Conservation (phyloP, 2,797 vertebrate genomes). For the Schizopygopsis pylzovi region DNA sequence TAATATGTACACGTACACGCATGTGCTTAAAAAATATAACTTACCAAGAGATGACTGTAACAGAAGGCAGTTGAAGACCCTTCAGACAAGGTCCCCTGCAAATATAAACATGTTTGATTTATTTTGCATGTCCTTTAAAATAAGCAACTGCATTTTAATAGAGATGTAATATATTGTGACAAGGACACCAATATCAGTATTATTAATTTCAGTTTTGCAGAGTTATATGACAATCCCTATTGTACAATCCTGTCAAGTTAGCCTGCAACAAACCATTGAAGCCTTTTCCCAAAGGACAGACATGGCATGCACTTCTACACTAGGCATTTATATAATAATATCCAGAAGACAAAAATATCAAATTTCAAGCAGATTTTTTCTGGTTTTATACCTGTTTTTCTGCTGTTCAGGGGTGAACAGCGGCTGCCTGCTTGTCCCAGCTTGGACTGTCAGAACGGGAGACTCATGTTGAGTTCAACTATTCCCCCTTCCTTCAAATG, state of each 20-base stretch:
- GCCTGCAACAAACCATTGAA: slow-evolving; percentile 42
- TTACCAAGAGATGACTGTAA: slow-evolving; percentile 76
- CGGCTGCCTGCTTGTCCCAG: slow-evolving; percentile 79
- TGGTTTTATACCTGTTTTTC: slow-evolving; percentile 76
- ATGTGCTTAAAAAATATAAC: slow-evolving; percentile 58
- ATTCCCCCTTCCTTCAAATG: slow-evolving; percentile 81
- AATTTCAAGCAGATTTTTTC: slow-evolving; percentile 62
- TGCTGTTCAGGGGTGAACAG: slow-evolving; percentile 72
- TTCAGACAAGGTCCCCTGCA: slow-evolving; percentile 72
- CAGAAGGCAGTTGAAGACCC: slow-evolving; percentile 65
- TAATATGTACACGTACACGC: no score
- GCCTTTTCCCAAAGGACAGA: slow-evolving; percentile 10
- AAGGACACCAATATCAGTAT: not conserved
- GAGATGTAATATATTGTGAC: not conserved
- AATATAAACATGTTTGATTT: slow-evolving; percentile 56
- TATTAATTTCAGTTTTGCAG: not conserved
- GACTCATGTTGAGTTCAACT: slow-evolving; percentile 79
- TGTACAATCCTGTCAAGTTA: slow-evolving; percentile 36
- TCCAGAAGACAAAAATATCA: slow-evolving; percentile 32
- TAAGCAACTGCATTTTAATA: not conserved
- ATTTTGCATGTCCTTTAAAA: slow-evolving; percentile 34
- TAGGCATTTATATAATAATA: slow-evolving; percentile 26
- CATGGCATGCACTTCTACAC: not conserved
- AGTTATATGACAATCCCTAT: not conserved
- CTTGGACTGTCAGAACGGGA: slow-evolving; percentile 76